Percentiles rank a stretch among this genome's conserved stretches.
Conservation (phyloP, 2,113 vertebrate genomes). For the Eurystomus gularis region DNA sequence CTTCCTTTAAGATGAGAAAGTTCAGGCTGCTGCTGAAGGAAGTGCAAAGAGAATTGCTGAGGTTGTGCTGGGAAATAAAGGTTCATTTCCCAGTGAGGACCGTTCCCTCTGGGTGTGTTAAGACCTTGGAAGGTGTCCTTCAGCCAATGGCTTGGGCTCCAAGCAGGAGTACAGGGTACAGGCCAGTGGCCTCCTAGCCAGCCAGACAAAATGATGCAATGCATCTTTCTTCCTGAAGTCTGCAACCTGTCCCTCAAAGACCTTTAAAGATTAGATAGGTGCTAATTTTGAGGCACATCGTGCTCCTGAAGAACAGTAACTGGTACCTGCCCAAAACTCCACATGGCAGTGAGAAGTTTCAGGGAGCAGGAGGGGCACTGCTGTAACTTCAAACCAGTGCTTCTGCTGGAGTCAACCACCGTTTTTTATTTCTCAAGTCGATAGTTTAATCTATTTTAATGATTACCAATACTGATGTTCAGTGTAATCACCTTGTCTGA, state of each 20-base stretch:
- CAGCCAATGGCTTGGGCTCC: neutral
- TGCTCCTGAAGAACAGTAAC: neutral
- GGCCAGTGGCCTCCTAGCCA: neutral
- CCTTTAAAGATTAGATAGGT: neutral
- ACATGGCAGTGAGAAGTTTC: neutral
- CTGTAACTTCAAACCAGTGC: neutral
- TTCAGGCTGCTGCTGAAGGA: neutral
- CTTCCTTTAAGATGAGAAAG: neutral
- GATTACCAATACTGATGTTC: conserved; percentile 12
- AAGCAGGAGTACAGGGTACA: neutral
- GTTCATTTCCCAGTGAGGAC: neutral
- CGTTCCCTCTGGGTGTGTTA: accelerated
- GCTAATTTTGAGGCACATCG: accelerated
- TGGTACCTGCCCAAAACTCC: neutral
- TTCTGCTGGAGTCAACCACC: neutral
- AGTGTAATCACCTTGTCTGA: conserved; percentile 44
- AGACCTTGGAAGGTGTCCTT: neutral
- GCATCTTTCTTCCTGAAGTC: neutral
- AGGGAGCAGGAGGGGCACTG: neutral
- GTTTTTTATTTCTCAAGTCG: neutral
- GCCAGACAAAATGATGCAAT: neutral
- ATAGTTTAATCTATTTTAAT: conserved; percentile 28
- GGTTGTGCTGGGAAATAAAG: neutral
- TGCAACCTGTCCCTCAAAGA: neutral
- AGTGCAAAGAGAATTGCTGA: neutral